A percentile compares a stretch with the other conserved stretches of the same genome.
Evolutionary conservation across 2,888 invertebrate species (phyloP).

Genomic region (Ennomos fuscantarius): DNA sequence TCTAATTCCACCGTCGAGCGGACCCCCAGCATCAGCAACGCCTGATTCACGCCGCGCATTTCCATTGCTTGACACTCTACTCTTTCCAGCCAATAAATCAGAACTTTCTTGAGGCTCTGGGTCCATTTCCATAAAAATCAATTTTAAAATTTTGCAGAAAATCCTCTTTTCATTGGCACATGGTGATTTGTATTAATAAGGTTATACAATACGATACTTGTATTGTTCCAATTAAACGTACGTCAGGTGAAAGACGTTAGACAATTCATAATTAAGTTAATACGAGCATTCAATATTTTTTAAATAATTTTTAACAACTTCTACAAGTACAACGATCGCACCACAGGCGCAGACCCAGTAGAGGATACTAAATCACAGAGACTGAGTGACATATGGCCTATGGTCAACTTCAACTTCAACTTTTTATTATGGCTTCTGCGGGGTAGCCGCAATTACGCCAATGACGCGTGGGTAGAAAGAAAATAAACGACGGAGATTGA

Average conservation of each 20-base stretch:
- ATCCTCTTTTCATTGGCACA: conserved; percentile 42
- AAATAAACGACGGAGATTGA: too few species aligned
- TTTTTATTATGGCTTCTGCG: too few species aligned
- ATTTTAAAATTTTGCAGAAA: conserved; percentile 39
- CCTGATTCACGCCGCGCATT: conserved; percentile 42
- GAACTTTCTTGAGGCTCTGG: conserved; percentile 63
- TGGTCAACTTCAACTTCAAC: too few species aligned
- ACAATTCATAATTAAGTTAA: conserved; percentile 5
- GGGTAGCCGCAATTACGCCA: too few species aligned
- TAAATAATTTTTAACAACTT: conserved; percentile 12
- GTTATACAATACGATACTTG: conserved; percentile 9
- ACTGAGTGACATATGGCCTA: too few species aligned
- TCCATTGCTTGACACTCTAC: conserved; percentile 57
- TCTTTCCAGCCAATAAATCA: conserved; percentile 59
- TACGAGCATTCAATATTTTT: conserved; percentile 11
- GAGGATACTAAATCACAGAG: too few species aligned
- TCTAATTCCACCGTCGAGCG: conserved; percentile 91
- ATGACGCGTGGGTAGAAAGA: too few species aligned
- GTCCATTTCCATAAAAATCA: conserved; percentile 55
- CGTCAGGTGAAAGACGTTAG: conserved; percentile 3
- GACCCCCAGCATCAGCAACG: conserved; percentile 59
- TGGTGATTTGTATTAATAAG: conserved; percentile 32
- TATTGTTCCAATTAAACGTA: conserved; percentile 21
- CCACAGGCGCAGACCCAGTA: too few species aligned
- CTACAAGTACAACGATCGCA: conserved; percentile 20